Evolutionary conservation across 2,113 vertebrate genomes (phyloP).

Genomic region (Crotalus horridus): DNA sequence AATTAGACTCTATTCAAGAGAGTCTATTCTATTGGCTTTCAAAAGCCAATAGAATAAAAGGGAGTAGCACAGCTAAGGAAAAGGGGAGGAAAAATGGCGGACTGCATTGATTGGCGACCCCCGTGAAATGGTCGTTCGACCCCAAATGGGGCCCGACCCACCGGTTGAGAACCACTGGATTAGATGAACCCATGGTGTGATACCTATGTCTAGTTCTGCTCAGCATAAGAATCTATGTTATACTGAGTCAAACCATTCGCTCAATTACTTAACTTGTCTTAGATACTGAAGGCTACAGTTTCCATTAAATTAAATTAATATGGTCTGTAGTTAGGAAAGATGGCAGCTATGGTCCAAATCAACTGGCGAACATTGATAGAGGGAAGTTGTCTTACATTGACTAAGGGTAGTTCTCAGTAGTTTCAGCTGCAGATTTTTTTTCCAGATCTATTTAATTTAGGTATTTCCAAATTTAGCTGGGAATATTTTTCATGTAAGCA

Average conservation of each 20-base stretch:
- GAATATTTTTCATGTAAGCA: not conserved
- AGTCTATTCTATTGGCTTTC: too few species aligned
- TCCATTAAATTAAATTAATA: not conserved
- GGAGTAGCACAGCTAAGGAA: too few species aligned
- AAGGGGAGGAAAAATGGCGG: too few species aligned
- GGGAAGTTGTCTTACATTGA: not conserved
- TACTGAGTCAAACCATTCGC: not conserved
- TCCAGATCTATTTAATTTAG: not conserved
- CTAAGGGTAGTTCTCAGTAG: not conserved
- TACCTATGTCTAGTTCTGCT: not conserved
- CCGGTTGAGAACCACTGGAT: too few species aligned
- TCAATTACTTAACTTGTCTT: not conserved
- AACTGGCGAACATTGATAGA: not conserved
- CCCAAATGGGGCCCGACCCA: too few species aligned
- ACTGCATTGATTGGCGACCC: too few species aligned
- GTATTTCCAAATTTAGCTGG: not conserved
- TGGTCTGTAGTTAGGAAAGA: not conserved
- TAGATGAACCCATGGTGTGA: not conserved
- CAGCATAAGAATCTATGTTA: not conserved
- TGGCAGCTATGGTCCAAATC: not conserved
- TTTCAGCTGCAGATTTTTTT: not conserved
- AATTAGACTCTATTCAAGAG: too few species aligned
- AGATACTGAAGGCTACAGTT: not conserved
- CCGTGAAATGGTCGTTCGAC: too few species aligned
- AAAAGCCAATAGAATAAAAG: too few species aligned